Conservation (phyloP, 2,797 vertebrate species). For the Holocentrus rufus region DNA sequence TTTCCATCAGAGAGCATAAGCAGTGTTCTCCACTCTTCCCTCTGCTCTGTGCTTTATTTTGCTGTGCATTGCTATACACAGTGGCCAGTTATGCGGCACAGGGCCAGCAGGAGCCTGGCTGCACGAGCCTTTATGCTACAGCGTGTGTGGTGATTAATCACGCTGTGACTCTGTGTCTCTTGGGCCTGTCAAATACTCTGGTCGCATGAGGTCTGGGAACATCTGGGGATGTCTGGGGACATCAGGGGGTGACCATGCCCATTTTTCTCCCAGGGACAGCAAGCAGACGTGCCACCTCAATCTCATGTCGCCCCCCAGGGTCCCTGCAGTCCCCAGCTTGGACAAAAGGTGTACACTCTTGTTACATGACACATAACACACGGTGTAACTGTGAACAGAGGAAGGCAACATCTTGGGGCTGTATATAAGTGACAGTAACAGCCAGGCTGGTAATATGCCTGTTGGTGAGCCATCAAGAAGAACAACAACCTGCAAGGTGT, state of each 20-base stretch:
- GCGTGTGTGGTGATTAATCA: conserved; percentile 82
- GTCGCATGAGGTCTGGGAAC: conserved; percentile 73
- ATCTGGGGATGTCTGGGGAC: conserved; percentile 75
- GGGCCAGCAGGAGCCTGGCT: conserved; percentile 45
- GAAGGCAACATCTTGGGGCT: conserved; percentile 65
- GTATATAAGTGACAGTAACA: conserved; percentile 75
- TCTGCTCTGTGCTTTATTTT: not conserved
- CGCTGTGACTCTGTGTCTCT: conserved; percentile 72
- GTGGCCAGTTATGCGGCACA: conserved; percentile 47
- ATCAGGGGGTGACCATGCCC: conserved; percentile 59
- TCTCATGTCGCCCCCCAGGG: conserved; percentile 59
- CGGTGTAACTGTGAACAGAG: conserved; percentile 66
- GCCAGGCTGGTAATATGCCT: conserved; percentile 67
- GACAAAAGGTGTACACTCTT: conserved; percentile 67
- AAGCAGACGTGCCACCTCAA: conserved; percentile 71
- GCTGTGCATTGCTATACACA: not conserved
- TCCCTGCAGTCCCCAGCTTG: conserved; percentile 66
- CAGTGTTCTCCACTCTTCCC: conserved; percentile 9
- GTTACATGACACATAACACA: conserved; percentile 73
- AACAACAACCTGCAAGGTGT: conserved; percentile 75
- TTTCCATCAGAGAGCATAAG: conserved; percentile 26
- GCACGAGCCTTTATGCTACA: conserved; percentile 29
- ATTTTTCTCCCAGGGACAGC: conserved; percentile 73
- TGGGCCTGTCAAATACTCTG: conserved; percentile 72
- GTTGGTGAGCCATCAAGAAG: conserved; percentile 72